Conservation (phyloP, 2,113 vertebrate genomes). For the Microcebus murinus region DNA sequence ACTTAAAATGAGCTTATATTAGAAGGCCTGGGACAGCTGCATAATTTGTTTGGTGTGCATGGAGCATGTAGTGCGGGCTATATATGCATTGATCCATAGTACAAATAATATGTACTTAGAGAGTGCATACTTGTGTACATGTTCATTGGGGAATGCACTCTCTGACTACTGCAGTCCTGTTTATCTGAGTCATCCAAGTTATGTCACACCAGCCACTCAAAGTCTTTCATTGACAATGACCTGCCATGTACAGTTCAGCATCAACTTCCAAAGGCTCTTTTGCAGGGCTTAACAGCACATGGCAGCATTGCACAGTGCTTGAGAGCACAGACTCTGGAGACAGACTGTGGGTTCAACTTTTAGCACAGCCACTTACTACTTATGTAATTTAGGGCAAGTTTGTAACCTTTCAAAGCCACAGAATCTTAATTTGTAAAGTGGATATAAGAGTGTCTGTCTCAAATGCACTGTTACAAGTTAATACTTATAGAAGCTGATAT, state of each 20-base stretch:
- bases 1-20: not conserved
- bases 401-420: not conserved
- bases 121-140: not conserved
- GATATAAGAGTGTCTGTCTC: not conserved
- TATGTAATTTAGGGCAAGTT: not conserved
- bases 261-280: not conserved
- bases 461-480: not conserved
- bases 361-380: not conserved
- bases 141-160: not conserved
- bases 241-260: not conserved
- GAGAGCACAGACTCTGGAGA: not conserved
- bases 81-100: not conserved
- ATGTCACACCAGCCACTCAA: not conserved
- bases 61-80: not conserved
- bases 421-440: not conserved
- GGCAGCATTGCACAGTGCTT: not conserved
- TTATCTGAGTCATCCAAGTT: not conserved
- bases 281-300: not conserved
- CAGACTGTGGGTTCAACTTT: not conserved
- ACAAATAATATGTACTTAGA: not conserved
- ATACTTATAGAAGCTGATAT: not conserved
- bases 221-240: not conserved
- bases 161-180: not conserved
- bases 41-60: not conserved
- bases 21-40: not conserved